Conservation (phyloP, 2,888 invertebrate species). For the Erpobdella octoculata region DNA sequence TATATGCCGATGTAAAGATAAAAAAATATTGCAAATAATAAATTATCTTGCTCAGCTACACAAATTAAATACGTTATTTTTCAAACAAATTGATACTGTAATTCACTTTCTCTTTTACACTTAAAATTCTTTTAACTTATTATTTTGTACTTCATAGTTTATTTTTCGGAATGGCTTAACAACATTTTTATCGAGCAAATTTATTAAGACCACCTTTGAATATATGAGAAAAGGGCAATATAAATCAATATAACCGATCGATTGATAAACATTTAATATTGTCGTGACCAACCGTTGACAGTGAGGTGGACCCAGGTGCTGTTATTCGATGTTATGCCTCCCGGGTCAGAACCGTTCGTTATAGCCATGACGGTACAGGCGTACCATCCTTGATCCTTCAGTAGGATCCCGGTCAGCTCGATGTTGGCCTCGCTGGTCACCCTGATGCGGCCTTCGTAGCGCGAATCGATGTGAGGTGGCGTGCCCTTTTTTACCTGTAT, state of each 20-base stretch:
- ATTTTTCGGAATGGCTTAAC: too few species aligned
- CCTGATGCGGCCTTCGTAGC: slow-evolving; percentile 36
- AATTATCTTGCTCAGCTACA: too few species aligned
- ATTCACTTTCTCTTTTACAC: too few species aligned
- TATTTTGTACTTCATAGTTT: too few species aligned
- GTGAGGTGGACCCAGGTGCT: slow-evolving; percentile 97
- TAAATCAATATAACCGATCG: neutral
- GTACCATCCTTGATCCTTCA: slow-evolving; percentile 93
- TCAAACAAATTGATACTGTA: too few species aligned
- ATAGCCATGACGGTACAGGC: slow-evolving; percentile 88
- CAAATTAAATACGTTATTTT: too few species aligned
- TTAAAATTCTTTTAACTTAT: too few species aligned
- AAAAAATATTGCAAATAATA: too few species aligned
- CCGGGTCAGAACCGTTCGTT: slow-evolving; percentile 71
- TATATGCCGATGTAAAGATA: too few species aligned
- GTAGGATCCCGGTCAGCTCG: slow-evolving; percentile 86
- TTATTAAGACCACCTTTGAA: neutral
- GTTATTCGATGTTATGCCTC: slow-evolving; percentile 58
- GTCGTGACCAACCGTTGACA: slow-evolving; percentile 71
- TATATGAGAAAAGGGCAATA: neutral
- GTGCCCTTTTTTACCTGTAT: slow-evolving; percentile 90
- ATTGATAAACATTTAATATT: too few species aligned
- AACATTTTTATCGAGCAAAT: too few species aligned
- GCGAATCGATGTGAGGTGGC: slow-evolving; percentile 84
- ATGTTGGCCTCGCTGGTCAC: slow-evolving; percentile 59